Evolutionary conservation across 2,797 vertebrate species (phyloP).

Genomic region (Cynodonichthys magdalenae): DNA sequence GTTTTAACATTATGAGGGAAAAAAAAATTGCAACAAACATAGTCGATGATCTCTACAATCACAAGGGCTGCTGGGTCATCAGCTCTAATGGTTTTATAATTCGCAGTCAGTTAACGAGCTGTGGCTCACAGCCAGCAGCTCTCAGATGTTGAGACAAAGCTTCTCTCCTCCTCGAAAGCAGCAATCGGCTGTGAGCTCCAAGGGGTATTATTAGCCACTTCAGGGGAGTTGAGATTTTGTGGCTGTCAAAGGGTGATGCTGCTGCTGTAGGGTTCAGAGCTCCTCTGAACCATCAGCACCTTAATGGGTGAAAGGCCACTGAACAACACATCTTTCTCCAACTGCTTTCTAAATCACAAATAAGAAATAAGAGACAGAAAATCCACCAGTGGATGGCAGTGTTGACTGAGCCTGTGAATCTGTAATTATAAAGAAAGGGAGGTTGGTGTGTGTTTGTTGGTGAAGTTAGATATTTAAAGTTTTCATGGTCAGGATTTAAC

Average conservation of each 20-base stretch:
- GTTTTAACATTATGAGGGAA: not conserved
- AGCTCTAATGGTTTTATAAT: conserved; percentile 46
- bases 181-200: conserved; percentile 39
- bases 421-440: not conserved
- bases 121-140: conserved; percentile 43
- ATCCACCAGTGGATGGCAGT: conserved; percentile 53
- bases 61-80: conserved; percentile 26
- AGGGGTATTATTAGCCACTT: conserved; percentile 67
- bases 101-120: conserved; percentile 33
- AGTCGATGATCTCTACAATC: not conserved
- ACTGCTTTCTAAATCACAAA: not conserved
- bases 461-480: too few species aligned
- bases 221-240: conserved; percentile 48
- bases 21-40: not conserved
- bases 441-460: too few species aligned
- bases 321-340: conserved; percentile 7
- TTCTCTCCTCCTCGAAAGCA: conserved; percentile 44
- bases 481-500: too few species aligned
- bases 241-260: conserved; percentile 52
- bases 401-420: conserved; percentile 28
- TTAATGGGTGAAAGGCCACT: conserved; percentile 32
- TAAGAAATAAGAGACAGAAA: conserved; percentile 1
- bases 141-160: conserved; percentile 55
- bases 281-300: conserved; percentile 27
- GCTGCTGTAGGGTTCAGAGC: conserved; percentile 20